phyloP scores from a whole-genome alignment of 92 coral and sea anemone species.

The Phenganax stokvisi region DNA sequence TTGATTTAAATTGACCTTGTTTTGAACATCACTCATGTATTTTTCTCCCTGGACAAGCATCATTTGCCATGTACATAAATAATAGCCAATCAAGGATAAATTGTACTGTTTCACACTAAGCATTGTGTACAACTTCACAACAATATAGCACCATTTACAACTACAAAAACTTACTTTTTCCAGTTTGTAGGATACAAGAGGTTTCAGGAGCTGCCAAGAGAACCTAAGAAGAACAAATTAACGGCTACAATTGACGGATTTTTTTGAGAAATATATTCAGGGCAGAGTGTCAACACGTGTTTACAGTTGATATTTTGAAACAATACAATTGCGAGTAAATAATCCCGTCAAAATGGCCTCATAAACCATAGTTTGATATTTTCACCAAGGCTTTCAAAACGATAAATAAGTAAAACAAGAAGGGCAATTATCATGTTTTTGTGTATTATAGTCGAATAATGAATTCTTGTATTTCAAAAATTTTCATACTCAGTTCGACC shows the following conservation, averaged over 20 bases:
- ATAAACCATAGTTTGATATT: no score
- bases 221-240: constrained; percentile 47
- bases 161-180: constrained; percentile 62
- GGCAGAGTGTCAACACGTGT: neutral
- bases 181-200: constrained; percentile 76
- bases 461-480: neutral
- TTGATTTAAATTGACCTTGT: neutral
- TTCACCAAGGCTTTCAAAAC: no score
- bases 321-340: no score
- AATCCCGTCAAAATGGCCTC: no score
- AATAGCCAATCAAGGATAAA: neutral
- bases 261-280: neutral
- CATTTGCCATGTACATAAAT: neutral
- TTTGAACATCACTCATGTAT: neutral
- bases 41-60: neutral
- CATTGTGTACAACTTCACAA: neutral
- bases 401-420: no score
- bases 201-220: constrained; percentile 89
- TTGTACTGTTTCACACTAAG: neutral
- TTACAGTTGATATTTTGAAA: neutral
- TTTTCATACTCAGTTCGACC: constrained; percentile 81
- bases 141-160: neutral
- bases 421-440: no score
- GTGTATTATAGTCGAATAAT: no score
- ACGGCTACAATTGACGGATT: neutral